Evolutionary conservation across 2,888 invertebrate genomes (phyloP), one percentile per base, ranked within the genome.

Genomic region (Ypsolopha scabrella): DNA sequence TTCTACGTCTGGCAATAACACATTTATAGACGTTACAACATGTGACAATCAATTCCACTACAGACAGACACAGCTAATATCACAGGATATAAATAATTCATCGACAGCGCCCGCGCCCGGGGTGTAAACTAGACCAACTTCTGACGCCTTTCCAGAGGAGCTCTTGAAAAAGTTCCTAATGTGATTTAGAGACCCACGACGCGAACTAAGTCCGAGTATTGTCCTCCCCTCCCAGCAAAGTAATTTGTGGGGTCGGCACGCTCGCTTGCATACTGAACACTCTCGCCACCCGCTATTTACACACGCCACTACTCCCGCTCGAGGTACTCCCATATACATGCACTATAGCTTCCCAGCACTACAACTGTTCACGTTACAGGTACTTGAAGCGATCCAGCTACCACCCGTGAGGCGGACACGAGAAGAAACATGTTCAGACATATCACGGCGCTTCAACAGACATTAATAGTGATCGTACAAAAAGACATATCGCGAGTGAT

Each of bases 141-240:
- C 51, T 44, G 50, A 57, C 53, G 53, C 56, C 47, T 55, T 49
- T 54, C 58, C 53, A 14, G 50, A 53, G 54, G 54, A 59, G 60
- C 65, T 63, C 65, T 68, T 64, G 62, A 58, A 73, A 74, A 75
- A 74, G 64, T 75, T 72, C 58, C 61, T 74, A 75, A 76, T 70
- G 63, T 67, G 64, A 75, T 75, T 73, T 69, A 68, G 64, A 64
- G 59, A 61, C 62, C 52, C 53, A 59, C 56, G 43, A 43, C 6
- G 62, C 60, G 60, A 64, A 68, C 63, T 63, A 60, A 58, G 59
- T 60, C 60, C 61, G 61, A 59, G 58, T 59, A 58, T 59, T 53
- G 54, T 51, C 53, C 56, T 54, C 55, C 59, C 53, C 56, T 54
- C 55, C 59, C 61, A 57, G 59, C 60, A 52, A 62, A 68, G 66